Percentiles rank a stretch among this genome's conserved stretches.
phyloP scores from a whole-genome alignment of 2,113 vertebrate genomes.

The Apteryx mantelli region DNA sequence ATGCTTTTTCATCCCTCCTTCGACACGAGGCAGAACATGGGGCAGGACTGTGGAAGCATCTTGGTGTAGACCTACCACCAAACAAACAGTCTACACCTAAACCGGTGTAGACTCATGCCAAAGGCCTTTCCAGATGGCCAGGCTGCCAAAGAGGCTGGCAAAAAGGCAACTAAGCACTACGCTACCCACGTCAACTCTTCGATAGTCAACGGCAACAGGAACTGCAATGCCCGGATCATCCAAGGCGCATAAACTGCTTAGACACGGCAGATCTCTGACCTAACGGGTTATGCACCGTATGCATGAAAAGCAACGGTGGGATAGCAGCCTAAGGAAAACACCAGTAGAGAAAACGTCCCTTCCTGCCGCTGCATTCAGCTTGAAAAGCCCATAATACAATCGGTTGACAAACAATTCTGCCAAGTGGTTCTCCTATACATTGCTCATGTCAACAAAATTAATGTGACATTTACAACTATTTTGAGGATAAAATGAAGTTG shows the following conservation, averaged over 20 bases:
- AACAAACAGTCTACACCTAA: background rate
- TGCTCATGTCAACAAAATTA: slow-evolving; percentile 81
- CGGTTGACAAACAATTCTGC: slow-evolving; percentile 73
- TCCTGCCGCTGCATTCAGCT: background rate
- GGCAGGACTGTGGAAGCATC: background rate
- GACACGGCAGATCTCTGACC: background rate
- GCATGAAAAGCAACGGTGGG: background rate
- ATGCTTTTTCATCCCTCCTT: background rate
- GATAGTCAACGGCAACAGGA: background rate
- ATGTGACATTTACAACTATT: slow-evolving; percentile 84
- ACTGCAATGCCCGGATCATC: background rate
- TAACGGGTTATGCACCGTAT: background rate
- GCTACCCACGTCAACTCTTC: background rate
- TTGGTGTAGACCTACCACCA: background rate
- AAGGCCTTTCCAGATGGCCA: background rate
- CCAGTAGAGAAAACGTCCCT: background rate
- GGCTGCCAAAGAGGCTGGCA: background rate
- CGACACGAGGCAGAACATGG: background rate
- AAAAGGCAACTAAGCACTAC: background rate
- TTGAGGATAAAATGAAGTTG: slow-evolving; percentile 78
- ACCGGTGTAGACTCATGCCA: rapidly evolving
- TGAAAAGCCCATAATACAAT: slow-evolving; percentile 27
- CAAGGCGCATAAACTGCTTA: background rate
- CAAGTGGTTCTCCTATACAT: slow-evolving; percentile 70
- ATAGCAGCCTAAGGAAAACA: background rate